Conservation (phyloP, 2,113 vertebrate genomes). For the Podarcis muralis region DNA sequence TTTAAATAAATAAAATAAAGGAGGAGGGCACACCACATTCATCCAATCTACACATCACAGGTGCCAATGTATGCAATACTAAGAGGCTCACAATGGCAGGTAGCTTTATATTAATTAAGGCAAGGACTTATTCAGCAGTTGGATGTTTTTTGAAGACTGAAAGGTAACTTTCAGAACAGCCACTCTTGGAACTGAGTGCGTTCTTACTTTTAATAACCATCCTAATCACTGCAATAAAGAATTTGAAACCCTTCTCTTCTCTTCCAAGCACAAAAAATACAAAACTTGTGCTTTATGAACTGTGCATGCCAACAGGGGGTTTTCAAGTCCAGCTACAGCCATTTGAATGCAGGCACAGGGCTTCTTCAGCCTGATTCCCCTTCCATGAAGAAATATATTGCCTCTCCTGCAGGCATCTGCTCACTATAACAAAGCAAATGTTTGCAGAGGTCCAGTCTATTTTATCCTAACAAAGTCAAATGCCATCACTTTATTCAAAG, state of each 20-base stretch:
- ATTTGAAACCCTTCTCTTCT: not conserved
- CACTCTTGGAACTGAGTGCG: not conserved
- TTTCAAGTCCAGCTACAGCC: not conserved
- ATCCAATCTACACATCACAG: not conserved
- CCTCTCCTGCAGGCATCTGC: not conserved
- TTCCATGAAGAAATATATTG: not conserved
- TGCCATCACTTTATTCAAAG: conserved; percentile 28
- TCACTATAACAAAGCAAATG: conserved; percentile 28
- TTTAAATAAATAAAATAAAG: too few species aligned
- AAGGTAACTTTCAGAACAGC: not conserved
- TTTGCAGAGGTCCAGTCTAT: conserved; percentile 26
- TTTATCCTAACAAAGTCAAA: conserved; percentile 29
- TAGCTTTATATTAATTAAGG: not conserved
- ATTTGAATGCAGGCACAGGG: not conserved
- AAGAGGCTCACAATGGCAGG: not conserved
- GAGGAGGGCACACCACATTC: too few species aligned
- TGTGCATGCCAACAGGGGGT: not conserved
- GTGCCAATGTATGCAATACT: not conserved
- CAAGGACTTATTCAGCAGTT: not conserved
- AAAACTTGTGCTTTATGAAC: not conserved
- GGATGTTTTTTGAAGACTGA: not conserved
- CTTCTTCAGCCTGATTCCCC: not conserved
- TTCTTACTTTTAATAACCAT: not conserved
- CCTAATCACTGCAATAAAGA: not conserved
- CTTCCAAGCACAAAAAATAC: not conserved